Conservation (phyloP, 2,888 invertebrate species). For the Cantharis nigra region DNA sequence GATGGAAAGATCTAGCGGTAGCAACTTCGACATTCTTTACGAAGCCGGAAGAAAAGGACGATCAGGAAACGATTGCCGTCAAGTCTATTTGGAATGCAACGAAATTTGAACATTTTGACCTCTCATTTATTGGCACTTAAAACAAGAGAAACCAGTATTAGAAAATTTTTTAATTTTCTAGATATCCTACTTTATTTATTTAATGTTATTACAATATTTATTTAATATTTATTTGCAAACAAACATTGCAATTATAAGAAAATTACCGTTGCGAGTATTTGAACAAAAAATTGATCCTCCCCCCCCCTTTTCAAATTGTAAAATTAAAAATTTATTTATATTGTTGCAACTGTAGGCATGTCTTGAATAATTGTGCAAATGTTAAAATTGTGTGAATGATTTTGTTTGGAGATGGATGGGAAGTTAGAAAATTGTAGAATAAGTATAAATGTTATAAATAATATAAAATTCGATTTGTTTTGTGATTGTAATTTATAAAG, state of each 20-base stretch:
- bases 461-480: not conserved
- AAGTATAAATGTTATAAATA: not conserved
- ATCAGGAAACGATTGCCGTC: slow-evolving; percentile 83
- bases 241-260: not conserved
- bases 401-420: not conserved
- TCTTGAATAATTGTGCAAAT: not conserved
- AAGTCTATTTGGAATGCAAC: slow-evolving; percentile 85
- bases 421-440: not conserved
- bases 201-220: slow-evolving; percentile 5
- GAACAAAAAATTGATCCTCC: not conserved
- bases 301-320: not conserved
- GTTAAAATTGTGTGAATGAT: not conserved
- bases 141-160: slow-evolving; percentile 19
- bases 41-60: slow-evolving; percentile 87
- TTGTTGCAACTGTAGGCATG: not conserved
- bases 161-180: slow-evolving; percentile 2
- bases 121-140: not conserved
- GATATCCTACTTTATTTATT: slow-evolving; percentile 11
- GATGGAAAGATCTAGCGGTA: slow-evolving; percentile 74
- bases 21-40: slow-evolving; percentile 78
- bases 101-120: slow-evolving; percentile 64
- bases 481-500: not conserved
- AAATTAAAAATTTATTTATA: not conserved
- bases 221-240: slow-evolving; percentile 12
- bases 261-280: not conserved